phyloP scores from a whole-genome alignment of 2,888 invertebrate genomes.

The Cantharis rustica region DNA sequence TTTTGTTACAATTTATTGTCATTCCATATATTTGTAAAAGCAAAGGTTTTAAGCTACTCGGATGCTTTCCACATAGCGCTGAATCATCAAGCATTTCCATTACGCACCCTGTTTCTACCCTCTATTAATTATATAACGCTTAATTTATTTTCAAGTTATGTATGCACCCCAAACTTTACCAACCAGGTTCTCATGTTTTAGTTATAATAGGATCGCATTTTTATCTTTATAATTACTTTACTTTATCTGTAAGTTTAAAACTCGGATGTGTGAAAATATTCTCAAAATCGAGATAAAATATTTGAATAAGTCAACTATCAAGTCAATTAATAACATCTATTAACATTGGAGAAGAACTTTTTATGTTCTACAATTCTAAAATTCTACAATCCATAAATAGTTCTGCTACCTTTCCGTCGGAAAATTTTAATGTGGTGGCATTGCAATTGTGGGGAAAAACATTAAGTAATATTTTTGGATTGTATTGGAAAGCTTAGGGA shows the following conservation, averaged over 20 bases:
- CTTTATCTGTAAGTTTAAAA: constrained; percentile 3
- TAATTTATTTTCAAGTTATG: constrained; percentile 31
- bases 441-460: neutral
- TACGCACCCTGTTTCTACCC: constrained; percentile 28
- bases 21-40: constrained; percentile 9
- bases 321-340: neutral
- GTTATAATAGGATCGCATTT: constrained; percentile 20
- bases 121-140: constrained; percentile 31
- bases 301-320: neutral
- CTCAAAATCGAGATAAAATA: neutral
- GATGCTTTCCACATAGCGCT: constrained; percentile 25
- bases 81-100: constrained; percentile 30
- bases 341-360: neutral
- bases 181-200: constrained; percentile 22
- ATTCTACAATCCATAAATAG: neutral
- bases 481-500: neutral
- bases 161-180: constrained; percentile 25
- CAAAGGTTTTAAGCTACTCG: constrained; percentile 13
- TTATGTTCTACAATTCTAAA: neutral
- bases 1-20: neutral
- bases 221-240: constrained; percentile 15
- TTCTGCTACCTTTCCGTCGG: neutral
- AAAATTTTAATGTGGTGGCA: neutral
- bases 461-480: neutral
- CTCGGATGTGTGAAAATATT: neutral